Conservation (phyloP, 2,888 invertebrate species). For the Campaea margaritaria region DNA sequence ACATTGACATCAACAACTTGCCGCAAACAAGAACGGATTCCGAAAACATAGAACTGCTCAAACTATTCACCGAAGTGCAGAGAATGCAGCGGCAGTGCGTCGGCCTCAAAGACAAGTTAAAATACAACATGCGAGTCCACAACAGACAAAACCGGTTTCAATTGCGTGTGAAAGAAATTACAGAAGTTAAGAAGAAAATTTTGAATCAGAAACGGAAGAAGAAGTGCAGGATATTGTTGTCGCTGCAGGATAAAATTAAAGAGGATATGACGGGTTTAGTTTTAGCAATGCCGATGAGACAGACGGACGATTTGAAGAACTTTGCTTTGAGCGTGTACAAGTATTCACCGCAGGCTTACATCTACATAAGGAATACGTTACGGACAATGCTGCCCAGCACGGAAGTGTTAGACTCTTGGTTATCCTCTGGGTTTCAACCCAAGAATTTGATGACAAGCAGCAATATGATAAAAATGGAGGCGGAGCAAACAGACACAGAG, state of each 20-base stretch:
- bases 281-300: constrained; percentile 76
- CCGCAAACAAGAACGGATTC: constrained; percentile 15
- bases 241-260: constrained; percentile 76
- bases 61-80: constrained; percentile 76
- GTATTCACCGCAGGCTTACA: constrained; percentile 79
- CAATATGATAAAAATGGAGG: constrained; percentile 69
- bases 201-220: constrained; percentile 74
- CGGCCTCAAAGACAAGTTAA: constrained; percentile 68
- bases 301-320: constrained; percentile 78
- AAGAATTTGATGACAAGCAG: constrained; percentile 65
- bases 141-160: constrained; percentile 69
- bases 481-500: constrained; percentile 75
- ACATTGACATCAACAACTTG: constrained; percentile 39
- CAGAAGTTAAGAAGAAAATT: constrained; percentile 71
- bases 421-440: constrained; percentile 69
- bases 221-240: constrained; percentile 73
- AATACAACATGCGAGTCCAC: constrained; percentile 68
- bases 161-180: constrained; percentile 64
- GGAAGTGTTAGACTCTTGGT: constrained; percentile 74
- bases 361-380: constrained; percentile 76
- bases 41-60: constrained; percentile 62
- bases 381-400: constrained; percentile 77
- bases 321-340: constrained; percentile 78
- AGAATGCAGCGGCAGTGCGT: constrained; percentile 71
- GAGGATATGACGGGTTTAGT: constrained; percentile 76